Conservation (phyloP, 1,140 invertebrate genomes). For the Ridgeia piscesae region DNA sequence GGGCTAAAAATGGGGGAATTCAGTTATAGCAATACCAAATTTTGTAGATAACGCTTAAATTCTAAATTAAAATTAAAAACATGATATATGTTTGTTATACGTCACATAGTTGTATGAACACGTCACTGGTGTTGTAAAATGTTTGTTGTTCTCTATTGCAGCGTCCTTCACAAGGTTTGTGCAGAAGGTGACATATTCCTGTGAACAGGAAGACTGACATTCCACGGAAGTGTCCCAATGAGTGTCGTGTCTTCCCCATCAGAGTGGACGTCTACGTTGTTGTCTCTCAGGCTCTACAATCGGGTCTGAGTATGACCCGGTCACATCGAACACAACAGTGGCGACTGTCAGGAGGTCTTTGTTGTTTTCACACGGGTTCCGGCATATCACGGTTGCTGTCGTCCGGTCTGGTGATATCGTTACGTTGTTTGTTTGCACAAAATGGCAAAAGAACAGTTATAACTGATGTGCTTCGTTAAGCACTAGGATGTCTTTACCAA, state of each 20-base stretch:
- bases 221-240: not conserved
- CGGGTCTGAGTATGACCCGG: not conserved
- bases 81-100: no score
- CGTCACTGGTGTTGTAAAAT: not conserved
- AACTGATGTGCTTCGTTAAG: no score
- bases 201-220: not conserved
- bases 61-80: no score
- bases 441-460: no score
- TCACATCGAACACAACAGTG: not conserved
- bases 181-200: not conserved
- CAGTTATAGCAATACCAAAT: no score
- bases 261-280: not conserved
- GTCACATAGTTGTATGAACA: no score
- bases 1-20: no score
- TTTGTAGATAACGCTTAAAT: no score
- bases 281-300: not conserved
- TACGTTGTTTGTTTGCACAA: no score
- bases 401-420: no score
- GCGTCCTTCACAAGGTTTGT: not conserved
- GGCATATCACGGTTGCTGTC: no score
- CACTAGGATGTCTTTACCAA: no score
- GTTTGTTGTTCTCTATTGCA: not conserved
- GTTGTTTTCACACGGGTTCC: not conserved
- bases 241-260: not conserved
- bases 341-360: not conserved